Base-by-base conservation (phyloP, 2,797 vertebrate species). In the Falco rusticolus region DNA sequence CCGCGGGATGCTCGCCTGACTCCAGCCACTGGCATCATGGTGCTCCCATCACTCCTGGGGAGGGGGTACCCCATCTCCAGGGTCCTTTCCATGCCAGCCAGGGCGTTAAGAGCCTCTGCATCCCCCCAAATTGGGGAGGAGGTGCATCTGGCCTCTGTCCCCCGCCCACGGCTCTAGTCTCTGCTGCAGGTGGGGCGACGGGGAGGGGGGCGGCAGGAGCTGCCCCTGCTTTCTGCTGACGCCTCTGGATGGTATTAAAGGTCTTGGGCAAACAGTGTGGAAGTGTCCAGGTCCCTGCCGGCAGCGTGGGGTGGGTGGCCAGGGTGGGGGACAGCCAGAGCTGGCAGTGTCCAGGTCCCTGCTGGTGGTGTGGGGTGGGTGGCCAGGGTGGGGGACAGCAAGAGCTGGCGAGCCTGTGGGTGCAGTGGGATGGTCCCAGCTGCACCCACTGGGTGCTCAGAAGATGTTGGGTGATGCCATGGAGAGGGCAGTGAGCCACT, bases 351-450 rank as follows among this genome's bases (percentile, higher is more conserved):
- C 72, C 16, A 5, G 16, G 54, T 91, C 21, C 84, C 31, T 82
- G 54, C 28, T 0, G 18, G 21, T 33, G 0, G 0, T 9, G 22
- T 41, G 41, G 41, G 41, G 41, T 41, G 41, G 41, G 41, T 41
- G 41, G 41, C 41, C 2, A 3, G 63, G 53, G n/a, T 0, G 5
- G 6, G n/a, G 37, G 17, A 5, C 47, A 11, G 15, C 0, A 0
- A 39, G 57, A 88, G 50, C 39, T 48, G 33, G 22, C 2, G 54
- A 39, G 19, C 11, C 5, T 9, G 3, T 20, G 53, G 61, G 29
- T 45, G 34, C 75, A 57, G 64, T 34, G 31, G 16, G 54, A 45
- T 0, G 3, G 51, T 29, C 39, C 51, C 1, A 1, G 41, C 9
- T 41, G 47, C 47, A 41, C 11, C 33, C 26, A 2, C 14, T 57